phyloP scores from a whole-genome alignment of 2,888 invertebrate genomes.

The Heliconius erato region DNA sequence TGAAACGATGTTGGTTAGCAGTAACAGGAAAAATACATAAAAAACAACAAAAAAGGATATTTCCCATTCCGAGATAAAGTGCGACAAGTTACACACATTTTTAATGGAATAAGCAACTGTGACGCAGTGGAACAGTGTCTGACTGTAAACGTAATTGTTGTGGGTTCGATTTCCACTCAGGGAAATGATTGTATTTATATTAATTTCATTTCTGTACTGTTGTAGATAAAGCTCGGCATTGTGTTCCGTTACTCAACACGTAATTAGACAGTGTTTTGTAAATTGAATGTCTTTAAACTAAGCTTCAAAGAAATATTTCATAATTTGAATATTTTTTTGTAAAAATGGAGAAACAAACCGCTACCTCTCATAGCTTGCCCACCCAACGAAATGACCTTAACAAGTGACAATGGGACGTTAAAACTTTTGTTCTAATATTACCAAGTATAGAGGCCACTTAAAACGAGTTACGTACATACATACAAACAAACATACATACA shows the following conservation, averaged over 20 bases:
- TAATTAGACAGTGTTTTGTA: background rate
- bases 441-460: slow-evolving; percentile 63
- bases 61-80: background rate
- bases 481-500: slow-evolving; percentile 2
- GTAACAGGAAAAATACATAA: background rate
- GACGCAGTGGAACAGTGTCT: background rate
- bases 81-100: background rate
- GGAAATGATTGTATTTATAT: background rate
- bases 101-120: background rate
- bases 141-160: background rate
- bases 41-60: background rate
- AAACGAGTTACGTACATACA: slow-evolving; percentile 62
- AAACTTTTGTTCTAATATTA: slow-evolving; percentile 75
- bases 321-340: background rate
- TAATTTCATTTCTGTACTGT: background rate
- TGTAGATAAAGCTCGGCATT: background rate
- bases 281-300: no score
- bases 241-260: background rate
- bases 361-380: slow-evolving; percentile 36
- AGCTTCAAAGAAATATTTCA: no score
- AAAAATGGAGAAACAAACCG: background rate
- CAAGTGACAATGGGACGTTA: slow-evolving; percentile 73
- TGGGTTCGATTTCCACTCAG: background rate
- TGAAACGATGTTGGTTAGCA: background rate
- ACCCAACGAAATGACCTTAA: slow-evolving; percentile 60